Conservation (phyloP, 2,888 invertebrate species). For the Caenorhabditis sp. region DNA sequence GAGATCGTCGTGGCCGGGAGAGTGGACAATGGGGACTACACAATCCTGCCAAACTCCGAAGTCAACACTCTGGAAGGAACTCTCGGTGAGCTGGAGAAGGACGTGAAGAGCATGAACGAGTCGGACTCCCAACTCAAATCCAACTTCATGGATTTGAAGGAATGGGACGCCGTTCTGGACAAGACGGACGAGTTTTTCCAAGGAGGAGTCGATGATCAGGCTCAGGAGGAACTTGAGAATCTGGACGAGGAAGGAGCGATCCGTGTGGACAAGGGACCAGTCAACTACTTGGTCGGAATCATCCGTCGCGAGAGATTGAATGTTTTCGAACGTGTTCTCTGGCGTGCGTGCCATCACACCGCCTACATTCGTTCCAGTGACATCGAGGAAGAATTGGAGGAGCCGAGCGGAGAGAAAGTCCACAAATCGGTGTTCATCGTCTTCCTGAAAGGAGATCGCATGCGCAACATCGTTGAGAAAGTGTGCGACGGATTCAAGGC, state of each 20-base stretch:
- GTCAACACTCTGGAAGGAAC: slow-evolving; percentile 94
- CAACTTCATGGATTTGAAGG: slow-evolving; percentile 76
- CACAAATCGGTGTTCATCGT: slow-evolving; percentile 92
- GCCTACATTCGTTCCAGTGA: slow-evolving; percentile 84
- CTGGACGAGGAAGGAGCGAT: slow-evolving; percentile 59
- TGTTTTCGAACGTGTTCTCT: slow-evolving; percentile 96
- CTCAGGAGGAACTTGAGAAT: slow-evolving; percentile 65
- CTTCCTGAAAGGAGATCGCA: slow-evolving; percentile 91
- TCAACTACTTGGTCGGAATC: slow-evolving; percentile 93
- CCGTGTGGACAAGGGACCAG: slow-evolving; percentile 60
- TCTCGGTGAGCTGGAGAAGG: slow-evolving; percentile 76
- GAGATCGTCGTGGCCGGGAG: slow-evolving; percentile 95
- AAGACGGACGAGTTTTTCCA: slow-evolving; percentile 78
- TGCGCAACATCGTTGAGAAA: slow-evolving; percentile 95
- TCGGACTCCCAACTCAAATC: slow-evolving; percentile 74
- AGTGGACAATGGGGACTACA: slow-evolving; percentile 80
- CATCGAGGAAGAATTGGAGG: slow-evolving; percentile 92
- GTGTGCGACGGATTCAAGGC: slow-evolving; percentile 82
- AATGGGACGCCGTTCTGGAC: slow-evolving; percentile 77
- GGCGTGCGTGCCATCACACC: slow-evolving; percentile 96
- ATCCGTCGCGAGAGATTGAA: slow-evolving; percentile 93
- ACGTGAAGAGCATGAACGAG: slow-evolving; percentile 78
- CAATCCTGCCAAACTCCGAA: slow-evolving; percentile 97
- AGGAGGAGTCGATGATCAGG: slow-evolving; percentile 72
- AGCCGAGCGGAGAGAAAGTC: slow-evolving; percentile 91